Evolutionary conservation across 2,888 invertebrate genomes (phyloP).

Genomic region (Cheiracanthium punctorium): DNA sequence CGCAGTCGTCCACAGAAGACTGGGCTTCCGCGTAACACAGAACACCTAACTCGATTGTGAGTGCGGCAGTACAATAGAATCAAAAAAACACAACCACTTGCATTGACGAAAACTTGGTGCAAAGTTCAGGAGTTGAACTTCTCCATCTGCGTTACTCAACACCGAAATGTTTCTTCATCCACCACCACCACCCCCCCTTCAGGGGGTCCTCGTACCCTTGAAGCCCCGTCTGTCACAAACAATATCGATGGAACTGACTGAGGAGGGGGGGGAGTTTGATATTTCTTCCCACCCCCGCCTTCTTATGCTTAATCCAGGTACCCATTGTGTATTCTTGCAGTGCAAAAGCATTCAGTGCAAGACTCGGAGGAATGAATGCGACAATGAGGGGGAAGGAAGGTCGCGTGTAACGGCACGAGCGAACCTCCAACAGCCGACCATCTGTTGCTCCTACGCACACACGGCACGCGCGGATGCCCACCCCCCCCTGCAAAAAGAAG

Average conservation of each 20-base stretch:
- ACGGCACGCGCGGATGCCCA: conserved; percentile 49
- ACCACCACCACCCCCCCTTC: not conserved
- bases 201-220: conserved; percentile 62
- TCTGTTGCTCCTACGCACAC: conserved; percentile 65
- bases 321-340: conserved; percentile 31
- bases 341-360: conserved; percentile 34
- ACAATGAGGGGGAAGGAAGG: conserved; percentile 48
- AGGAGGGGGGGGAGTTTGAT: conserved; percentile 7
- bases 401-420: conserved; percentile 69
- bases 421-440: conserved; percentile 24
- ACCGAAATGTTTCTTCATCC: conserved; percentile 9
- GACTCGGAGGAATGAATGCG: not conserved
- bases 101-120: not conserved
- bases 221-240: conserved; percentile 45
- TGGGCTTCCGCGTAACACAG: not conserved
- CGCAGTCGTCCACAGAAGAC: not conserved
- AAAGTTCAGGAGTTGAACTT: conserved; percentile 43
- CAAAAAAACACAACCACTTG: conserved; percentile 36
- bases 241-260: not conserved
- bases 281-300: conserved; percentile 43
- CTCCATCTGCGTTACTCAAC: conserved; percentile 67
- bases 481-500: conserved; percentile 27
- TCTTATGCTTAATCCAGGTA: conserved; percentile 37
- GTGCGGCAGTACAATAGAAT: conserved; percentile 14
- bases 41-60: conserved; percentile 8